A percentile compares a stretch with the other conserved stretches of the same genome.
Conservation (phyloP, 2,797 vertebrate species). For the Spea hammondii region DNA sequence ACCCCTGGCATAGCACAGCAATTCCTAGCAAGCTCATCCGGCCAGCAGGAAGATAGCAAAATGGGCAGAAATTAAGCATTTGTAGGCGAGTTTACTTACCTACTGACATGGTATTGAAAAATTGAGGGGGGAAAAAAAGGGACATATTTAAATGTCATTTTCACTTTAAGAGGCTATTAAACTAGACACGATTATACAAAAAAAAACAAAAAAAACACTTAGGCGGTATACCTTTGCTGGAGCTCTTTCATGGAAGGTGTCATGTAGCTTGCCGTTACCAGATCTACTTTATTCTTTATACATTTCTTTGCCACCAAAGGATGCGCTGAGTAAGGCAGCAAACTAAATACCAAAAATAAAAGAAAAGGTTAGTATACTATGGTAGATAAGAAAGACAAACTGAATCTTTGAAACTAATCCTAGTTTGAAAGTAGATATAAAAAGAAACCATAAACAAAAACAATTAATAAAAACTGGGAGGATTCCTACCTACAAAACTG, state of each 20-base stretch:
- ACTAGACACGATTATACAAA: neutral
- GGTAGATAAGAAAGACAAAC: neutral
- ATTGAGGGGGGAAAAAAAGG: constrained; percentile 27
- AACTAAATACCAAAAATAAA: constrained; percentile 60
- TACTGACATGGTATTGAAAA: neutral
- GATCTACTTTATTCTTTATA: constrained; percentile 85
- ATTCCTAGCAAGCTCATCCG: constrained; percentile 10
- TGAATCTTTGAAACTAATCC: too few relatives aligned
- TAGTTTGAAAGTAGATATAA: too few relatives aligned
- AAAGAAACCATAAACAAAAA: too few relatives aligned
- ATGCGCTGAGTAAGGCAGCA: constrained; percentile 85
- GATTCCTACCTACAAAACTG: too few relatives aligned
- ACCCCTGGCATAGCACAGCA: neutral
- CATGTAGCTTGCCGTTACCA: constrained; percentile 93
- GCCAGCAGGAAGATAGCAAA: constrained; percentile 10
- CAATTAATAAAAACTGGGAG: too few relatives aligned
- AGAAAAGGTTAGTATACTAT: neutral
- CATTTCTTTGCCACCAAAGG: constrained; percentile 87
- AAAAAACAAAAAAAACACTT: neutral
- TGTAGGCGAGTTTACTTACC: constrained; percentile 17
- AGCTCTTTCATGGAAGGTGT: constrained; percentile 85
- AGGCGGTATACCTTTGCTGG: constrained; percentile 65
- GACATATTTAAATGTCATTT: constrained; percentile 5
- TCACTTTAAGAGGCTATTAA: too few relatives aligned
- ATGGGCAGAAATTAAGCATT: neutral